Evolutionary conservation across 2,888 invertebrate species (phyloP), one percentile per base, ranked within the genome.

Genomic region (Dendrolimus houi): DNA sequence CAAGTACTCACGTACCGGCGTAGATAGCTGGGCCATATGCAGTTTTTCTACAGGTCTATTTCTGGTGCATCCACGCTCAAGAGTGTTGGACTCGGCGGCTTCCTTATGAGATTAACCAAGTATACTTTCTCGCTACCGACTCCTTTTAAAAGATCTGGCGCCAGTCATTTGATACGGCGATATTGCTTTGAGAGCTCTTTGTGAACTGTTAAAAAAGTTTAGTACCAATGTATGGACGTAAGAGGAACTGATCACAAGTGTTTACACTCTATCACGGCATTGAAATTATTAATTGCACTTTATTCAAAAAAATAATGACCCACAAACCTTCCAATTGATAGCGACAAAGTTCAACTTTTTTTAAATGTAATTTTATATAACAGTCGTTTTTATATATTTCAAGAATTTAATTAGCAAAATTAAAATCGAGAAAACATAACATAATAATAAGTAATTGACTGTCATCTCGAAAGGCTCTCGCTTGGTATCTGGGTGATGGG

Each of bases 11-110:
- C 70, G 67, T 69, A 63, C 60, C 59, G 61, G 63, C 60, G 57
- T 62, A 71, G 81, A 81, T 83, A 82, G 75, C 67, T 62, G 69
- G 69, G 75, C 76, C 84, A 81, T 73, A 79, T 83, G 81, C 81
- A 81, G 78, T 83, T 86, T 85, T 85, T 83, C 77, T 74, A 62
- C 58, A 58, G 55, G 59, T 75, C 83, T 85, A 86, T 86, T 85
- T 80, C 72, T 69, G 75, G 74, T 68, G 60, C 65, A 64, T 64
- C 42, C 42, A 58, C 55, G 59, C 63, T 70, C 72, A 68, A 75
- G 75, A 73, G 75, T 72, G 74, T 72, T 74, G 73, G 69, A 70
- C 72, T 75, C 77, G 75, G 77, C 79, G 77, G 74, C 76, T 77
- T 70, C 66, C 70, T 64, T 70, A 69, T 68, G 69, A 76, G 74